These are phyloP conservation scores for Rhineura floridana DNA, from an alignment of 2,113 vertebrate species.

Conservation along the genomic window DNA sequence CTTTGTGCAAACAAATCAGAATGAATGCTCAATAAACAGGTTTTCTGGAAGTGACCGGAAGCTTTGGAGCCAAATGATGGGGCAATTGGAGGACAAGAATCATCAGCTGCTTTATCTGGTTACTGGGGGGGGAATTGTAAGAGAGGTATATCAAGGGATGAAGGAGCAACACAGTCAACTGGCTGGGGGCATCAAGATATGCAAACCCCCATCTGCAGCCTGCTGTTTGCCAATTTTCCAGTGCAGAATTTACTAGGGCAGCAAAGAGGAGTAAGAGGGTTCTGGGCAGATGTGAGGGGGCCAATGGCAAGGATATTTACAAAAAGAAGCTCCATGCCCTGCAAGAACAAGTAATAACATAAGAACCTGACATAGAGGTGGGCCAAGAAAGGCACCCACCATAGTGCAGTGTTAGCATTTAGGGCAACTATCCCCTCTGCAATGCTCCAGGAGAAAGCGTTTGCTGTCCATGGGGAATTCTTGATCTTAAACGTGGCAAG, in stretches of 20 bases:
- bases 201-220: no score
- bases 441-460: not conserved
- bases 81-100: not conserved
- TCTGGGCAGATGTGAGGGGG: not conserved
- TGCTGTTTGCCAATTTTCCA: not conserved
- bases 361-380: not conserved
- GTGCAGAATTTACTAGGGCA: not conserved
- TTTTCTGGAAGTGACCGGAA: no score
- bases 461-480: not conserved
- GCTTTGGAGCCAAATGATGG: not conserved
- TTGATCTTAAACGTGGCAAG: not conserved
- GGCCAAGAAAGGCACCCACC: no score
- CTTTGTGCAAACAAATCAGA: no score
- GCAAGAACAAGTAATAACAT: not conserved
- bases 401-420: not conserved
- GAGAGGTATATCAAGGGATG: not conserved
- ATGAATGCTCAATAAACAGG: no score
- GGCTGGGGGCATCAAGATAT: not conserved
- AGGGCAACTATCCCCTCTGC: not conserved
- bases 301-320: not conserved
- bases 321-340: not conserved
- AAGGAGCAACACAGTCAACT: not conserved
- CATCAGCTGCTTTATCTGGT: not conserved
- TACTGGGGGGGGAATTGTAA: not conserved
- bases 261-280: not conserved